Conservation (phyloP, 2,797 vertebrate species). For the Cyclopterus lumpus region DNA sequence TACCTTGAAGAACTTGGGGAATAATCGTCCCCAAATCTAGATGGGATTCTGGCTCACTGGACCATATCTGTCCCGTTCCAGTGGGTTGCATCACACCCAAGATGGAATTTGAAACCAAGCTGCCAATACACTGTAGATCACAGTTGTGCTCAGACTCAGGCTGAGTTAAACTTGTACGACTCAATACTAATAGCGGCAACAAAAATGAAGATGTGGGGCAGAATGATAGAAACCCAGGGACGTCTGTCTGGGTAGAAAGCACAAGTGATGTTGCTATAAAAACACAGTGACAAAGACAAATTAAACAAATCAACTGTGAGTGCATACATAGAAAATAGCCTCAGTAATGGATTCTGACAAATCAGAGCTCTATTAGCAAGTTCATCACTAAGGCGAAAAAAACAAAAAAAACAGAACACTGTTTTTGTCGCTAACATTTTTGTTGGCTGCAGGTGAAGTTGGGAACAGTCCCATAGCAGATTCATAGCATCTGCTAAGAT, state of each 20-base stretch:
- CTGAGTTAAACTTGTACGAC: slow-evolving; percentile 40
- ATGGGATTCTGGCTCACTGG: slow-evolving; percentile 51
- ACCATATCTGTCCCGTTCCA: slow-evolving; percentile 56
- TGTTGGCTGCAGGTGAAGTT: slow-evolving; percentile 43
- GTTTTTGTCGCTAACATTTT: slow-evolving; percentile 22
- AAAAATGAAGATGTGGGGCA: slow-evolving; percentile 23
- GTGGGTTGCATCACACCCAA: slow-evolving; percentile 48
- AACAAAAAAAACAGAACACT: background rate
- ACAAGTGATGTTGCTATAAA: background rate
- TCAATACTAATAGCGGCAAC: slow-evolving; percentile 37
- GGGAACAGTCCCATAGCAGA: slow-evolving; percentile 33
- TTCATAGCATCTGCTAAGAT: slow-evolving; percentile 46
- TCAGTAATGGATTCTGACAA: slow-evolving; percentile 14
- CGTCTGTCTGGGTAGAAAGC: background rate
- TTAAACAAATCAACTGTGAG: background rate
- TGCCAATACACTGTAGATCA: slow-evolving; percentile 56
- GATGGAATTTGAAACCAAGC: slow-evolving; percentile 61
- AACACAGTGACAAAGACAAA: slow-evolving; percentile 10
- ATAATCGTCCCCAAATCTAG: slow-evolving; percentile 39
- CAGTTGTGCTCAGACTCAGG: slow-evolving; percentile 44
- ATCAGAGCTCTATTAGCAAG: slow-evolving; percentile 12
- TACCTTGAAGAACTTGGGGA: slow-evolving; percentile 34
- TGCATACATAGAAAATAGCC: background rate
- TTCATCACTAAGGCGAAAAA: background rate
- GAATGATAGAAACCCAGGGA: background rate